Conservation (phyloP, 2,797 vertebrate genomes). For the Benthosema pterotum region DNA sequence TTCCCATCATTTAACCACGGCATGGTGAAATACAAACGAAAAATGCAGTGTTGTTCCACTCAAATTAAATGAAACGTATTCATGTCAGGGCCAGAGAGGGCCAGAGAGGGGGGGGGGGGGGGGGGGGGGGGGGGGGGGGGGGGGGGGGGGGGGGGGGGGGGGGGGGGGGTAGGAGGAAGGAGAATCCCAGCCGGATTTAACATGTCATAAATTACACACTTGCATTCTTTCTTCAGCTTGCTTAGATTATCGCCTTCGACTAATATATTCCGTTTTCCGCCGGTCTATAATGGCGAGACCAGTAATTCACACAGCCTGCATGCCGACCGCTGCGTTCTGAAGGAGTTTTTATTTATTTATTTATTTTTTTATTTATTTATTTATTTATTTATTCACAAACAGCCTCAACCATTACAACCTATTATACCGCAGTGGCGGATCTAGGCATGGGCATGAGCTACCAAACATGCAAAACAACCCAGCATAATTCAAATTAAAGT, state of each 20-base stretch:
- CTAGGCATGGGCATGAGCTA: too few species aligned
- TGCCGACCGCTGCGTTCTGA: constrained; percentile 30
- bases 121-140: constrained; percentile 12
- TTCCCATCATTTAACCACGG: constrained; percentile 38
- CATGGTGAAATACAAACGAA: constrained; percentile 49
- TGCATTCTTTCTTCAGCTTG: constrained; percentile 56
- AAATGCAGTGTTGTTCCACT: constrained; percentile 50
- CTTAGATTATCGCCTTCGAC: constrained; percentile 64
- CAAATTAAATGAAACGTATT: constrained; percentile 53
- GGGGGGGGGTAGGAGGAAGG: constrained; percentile 29
- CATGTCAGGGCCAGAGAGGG: constrained; percentile 43
- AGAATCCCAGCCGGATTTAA: constrained; percentile 50
- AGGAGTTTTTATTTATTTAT: constrained; percentile 3
- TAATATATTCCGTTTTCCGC: constrained; percentile 52
- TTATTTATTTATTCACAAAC: too few species aligned
- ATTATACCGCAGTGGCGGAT: too few species aligned
- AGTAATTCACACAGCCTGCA: constrained; percentile 45
- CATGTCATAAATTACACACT: constrained; percentile 70
- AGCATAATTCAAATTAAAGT: too few species aligned
- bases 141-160: constrained; percentile 17
- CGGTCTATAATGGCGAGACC: constrained; percentile 43
- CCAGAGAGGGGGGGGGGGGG: constrained; percentile 20
- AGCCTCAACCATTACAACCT: too few species aligned
- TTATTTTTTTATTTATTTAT: too few species aligned
- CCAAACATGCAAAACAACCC: too few species aligned